These are phyloP conservation scores for Zapus hudsonius DNA, from an alignment of 2,113 vertebrate genomes.

Conservation along the genomic window DNA sequence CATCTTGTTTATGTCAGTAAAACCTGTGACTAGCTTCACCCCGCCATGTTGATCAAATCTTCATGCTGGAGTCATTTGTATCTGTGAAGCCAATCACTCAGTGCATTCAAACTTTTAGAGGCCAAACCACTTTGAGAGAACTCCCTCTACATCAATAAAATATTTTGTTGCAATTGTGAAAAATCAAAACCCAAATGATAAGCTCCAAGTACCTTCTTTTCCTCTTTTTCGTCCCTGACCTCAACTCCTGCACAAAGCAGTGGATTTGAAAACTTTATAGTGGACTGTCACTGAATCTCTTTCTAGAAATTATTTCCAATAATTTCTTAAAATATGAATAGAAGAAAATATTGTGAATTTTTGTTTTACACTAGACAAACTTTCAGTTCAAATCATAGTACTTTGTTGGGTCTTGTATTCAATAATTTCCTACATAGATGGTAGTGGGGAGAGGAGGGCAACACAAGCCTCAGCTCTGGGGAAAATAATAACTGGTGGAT, in stretches of 20 bases:
- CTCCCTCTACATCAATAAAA: not conserved
- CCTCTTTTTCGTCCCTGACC: not conserved
- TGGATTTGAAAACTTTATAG: not conserved
- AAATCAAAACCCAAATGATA: not conserved
- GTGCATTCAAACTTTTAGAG: not conserved
- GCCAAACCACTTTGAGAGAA: not conserved
- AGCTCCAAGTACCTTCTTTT: not conserved
- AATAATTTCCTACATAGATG: not conserved
- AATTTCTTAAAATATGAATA: conserved; percentile 3
- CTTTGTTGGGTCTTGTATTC: not conserved
- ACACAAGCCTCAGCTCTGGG: not conserved
- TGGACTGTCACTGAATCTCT: not conserved
- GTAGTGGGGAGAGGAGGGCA: too few species aligned
- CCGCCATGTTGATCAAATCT: not conserved
- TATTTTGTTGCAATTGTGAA: conserved; percentile 7
- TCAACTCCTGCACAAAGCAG: not conserved
- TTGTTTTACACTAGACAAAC: not conserved
- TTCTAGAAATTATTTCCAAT: not conserved
- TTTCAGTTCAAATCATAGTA: not conserved
- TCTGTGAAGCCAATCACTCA: not conserved
- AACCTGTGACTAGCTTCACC: not conserved
- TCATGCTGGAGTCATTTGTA: not conserved
- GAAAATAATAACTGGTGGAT: not conserved
- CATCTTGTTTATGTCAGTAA: not conserved
- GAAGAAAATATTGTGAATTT: not conserved